These are phyloP conservation scores for Ethmia dodecea DNA, from an alignment of 2,888 invertebrate genomes.

Conservation along the genomic window DNA sequence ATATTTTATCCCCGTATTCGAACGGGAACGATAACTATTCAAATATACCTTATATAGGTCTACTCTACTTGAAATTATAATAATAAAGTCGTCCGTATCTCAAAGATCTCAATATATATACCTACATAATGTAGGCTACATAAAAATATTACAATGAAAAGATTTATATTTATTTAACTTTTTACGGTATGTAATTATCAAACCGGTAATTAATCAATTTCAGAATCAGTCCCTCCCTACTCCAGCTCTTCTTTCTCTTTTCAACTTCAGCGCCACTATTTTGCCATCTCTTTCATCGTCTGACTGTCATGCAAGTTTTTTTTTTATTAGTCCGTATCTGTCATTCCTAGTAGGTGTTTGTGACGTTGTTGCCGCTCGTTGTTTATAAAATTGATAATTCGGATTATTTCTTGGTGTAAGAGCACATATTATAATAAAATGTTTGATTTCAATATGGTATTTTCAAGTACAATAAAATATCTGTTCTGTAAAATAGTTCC, in stretches of 20 bases:
- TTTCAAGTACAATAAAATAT: slow-evolving; percentile 10
- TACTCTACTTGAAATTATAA: too few species aligned
- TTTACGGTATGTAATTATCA: too few species aligned
- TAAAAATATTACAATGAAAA: too few species aligned
- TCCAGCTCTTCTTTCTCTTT: slow-evolving; percentile 38
- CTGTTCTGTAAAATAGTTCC: neutral
- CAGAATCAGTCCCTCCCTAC: slow-evolving; percentile 34
- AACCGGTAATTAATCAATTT: too few species aligned
- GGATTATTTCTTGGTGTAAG: slow-evolving; percentile 32
- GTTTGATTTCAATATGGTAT: neutral
- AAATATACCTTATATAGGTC: too few species aligned
- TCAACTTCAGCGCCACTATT: slow-evolving; percentile 18
- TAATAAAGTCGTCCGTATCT: too few species aligned
- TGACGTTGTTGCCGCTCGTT: slow-evolving; percentile 25
- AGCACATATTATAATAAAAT: neutral
- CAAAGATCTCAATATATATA: too few species aligned
- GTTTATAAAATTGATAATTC: slow-evolving; percentile 20
- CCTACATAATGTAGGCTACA: too few species aligned
- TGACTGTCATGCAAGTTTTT: slow-evolving; percentile 22
- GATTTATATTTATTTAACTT: too few species aligned
- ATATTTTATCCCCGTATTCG: too few species aligned
- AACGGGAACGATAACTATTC: too few species aligned
- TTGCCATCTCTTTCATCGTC: slow-evolving; percentile 31
- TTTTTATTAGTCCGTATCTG: slow-evolving; percentile 60
- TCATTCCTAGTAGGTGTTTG: slow-evolving; percentile 47